These are phyloP conservation scores for Tetranychus truncatus DNA, from an alignment of 2,888 invertebrate species.

Conservation along the genomic window DNA sequence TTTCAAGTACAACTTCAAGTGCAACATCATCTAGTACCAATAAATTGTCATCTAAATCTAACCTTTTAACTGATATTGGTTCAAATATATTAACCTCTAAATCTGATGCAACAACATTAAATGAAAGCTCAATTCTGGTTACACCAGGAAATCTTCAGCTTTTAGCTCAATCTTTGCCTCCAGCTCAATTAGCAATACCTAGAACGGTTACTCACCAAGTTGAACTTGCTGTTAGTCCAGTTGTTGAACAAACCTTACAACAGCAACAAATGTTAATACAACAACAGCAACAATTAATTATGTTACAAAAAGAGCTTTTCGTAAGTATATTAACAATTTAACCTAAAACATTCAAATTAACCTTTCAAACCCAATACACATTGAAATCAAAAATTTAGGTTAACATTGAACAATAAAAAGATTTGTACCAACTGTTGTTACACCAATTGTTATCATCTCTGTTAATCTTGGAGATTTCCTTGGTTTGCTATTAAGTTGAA, in stretches of 20 bases:
- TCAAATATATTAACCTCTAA: too few species aligned
- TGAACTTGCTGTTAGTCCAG: constrained; percentile 10
- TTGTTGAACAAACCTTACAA: constrained; percentile 28
- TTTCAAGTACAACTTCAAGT: not conserved
- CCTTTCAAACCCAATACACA: not conserved
- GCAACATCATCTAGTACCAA: not conserved
- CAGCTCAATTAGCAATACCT: constrained; percentile 2
- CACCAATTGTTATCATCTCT: too few species aligned
- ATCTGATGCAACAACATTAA: not conserved
- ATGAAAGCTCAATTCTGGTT: not conserved
- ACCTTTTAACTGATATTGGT: too few species aligned
- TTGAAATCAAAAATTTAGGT: not conserved
- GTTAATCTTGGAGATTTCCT: not conserved
- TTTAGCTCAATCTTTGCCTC: not conserved
- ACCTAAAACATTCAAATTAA: not conserved
- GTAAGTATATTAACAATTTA: not conserved
- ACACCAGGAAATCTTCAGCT: not conserved
- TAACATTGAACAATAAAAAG: not conserved
- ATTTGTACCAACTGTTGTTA: too few species aligned
- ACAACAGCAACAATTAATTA: constrained; percentile 29
- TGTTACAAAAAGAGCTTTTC: constrained; percentile 22
- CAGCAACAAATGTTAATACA: constrained; percentile 33
- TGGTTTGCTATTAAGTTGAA: too few species aligned
- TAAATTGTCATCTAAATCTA: too few species aligned
- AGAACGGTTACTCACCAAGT: not conserved